Evolutionary conservation across 2,797 vertebrate species (phyloP), one percentile per base, ranked within the genome.

Genomic region (Hylomyscus alleni): DNA sequence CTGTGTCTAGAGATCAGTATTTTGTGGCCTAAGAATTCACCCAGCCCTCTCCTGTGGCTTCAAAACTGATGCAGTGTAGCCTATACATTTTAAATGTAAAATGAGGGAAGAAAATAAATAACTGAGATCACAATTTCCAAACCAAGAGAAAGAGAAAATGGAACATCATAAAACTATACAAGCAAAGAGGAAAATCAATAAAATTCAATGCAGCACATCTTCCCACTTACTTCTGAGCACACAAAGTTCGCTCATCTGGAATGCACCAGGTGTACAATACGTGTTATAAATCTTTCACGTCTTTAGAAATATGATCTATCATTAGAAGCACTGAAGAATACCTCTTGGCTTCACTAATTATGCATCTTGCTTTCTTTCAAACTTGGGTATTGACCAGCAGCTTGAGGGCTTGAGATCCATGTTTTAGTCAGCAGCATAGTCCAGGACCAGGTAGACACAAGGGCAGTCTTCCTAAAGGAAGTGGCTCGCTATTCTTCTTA

Each of bases 151-250:
- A 96, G 73, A 93, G 94, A 97, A 97, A 97, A 97, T 95, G 93
- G 96, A 96, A 97, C 97, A 97, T 96, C 97, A 95, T 97, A 98
- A 98, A 98, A 97, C 96, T 97, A 97, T 95, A 96, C 94, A 98
- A 98, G 97, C 97, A 96, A 98, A 97, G 92, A 95, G 67, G 75
- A 94, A 98, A 98, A 98, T 96, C 96, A 97, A 97, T 98, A 97
- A 98, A 97, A 98, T 96, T 96, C 98, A 98, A 81, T 81, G 95
- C 95, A 96, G 97, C 97, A 91, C 92, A 97, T 96, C 96, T 97
- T 94, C 62, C 84, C 0, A 1, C 81, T 94, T 93, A 94, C 91
- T 95, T 97, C 94, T 90, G 89, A 96, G 90, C 95, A 94, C 73
- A 91, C 91, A 80, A 91, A 78, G n/a, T 85, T 84, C 0, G 5